These are phyloP conservation scores for Micropoecilia bifurca DNA, from an alignment of 2,797 vertebrate species.

Conservation along the genomic window DNA sequence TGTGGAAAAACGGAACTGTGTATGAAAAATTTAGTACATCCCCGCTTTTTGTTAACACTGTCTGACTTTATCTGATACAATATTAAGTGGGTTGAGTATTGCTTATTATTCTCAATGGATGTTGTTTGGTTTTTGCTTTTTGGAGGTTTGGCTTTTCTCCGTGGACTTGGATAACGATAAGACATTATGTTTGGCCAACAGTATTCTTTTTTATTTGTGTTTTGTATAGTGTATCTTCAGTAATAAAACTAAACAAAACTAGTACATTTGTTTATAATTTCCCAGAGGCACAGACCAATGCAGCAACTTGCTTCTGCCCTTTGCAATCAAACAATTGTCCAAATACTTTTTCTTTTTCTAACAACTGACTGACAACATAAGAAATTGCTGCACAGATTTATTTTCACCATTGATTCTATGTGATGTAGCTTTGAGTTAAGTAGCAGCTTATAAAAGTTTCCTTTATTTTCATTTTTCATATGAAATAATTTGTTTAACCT, in stretches of 20 bases:
- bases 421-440: background rate
- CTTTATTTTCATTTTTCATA: background rate
- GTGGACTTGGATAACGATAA: conserved; percentile 8
- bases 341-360: conserved; percentile 7
- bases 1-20: conserved; percentile 26
- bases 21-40: conserved; percentile 69
- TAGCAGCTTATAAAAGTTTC: background rate
- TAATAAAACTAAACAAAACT: conserved; percentile 1
- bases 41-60: conserved; percentile 56
- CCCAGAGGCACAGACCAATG: background rate
- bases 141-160: conserved; percentile 22
- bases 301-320: background rate
- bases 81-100: conserved; percentile 63
- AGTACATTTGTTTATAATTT: background rate
- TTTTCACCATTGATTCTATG: background rate
- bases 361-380: background rate
- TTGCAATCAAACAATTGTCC: background rate
- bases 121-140: conserved; percentile 12
- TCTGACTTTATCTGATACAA: conserved; percentile 56
- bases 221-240: background rate
- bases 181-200: conserved; percentile 6
- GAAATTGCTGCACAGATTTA: background rate
- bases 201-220: background rate
- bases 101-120: conserved; percentile 30
- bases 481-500: background rate